Evolutionary conservation across 2,888 invertebrate genomes (phyloP), one percentile per base, ranked within the genome.

Genomic region (Selenia dentaria): DNA sequence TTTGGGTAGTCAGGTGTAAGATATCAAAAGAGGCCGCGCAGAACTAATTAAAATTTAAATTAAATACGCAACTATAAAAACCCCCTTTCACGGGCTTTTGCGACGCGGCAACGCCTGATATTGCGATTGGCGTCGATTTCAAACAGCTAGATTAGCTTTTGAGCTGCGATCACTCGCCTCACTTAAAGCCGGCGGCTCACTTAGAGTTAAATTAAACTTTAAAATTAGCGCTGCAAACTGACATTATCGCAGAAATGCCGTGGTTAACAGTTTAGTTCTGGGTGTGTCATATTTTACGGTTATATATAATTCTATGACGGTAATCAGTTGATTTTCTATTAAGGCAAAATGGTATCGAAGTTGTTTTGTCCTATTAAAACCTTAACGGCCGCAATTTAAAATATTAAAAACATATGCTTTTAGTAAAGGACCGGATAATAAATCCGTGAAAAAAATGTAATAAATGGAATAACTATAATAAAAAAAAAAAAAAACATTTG

Each of bases 11-110:
- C 44, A 58, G 49, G 52, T 60, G 53, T 59, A 42, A 56, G 52
- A 54, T 54, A 55, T 59, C 54, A 62, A 59, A 62, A 38, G 51
- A 36, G 20, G 42, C 38, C 44, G 37, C 54, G 37, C 54, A 51
- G 56, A 67, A 62, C 51, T 66, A 62, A 74, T 70, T 71, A 64
- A 52, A 64, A 67, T 71, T 66, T 49, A 61, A 70, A 68, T 67
- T 62, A 54, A 61, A 61, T 53, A 40, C 37, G 24, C 16, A 57
- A 62, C 57, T 46, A 31, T 31, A 31, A 31, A 42, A 46, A 37
- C 13, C 20, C 25, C 2, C 26, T 36, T 40, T 32, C 8, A 39
- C 6, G 20, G 13, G 28, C 11, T 14, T 29, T 38, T 28, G 20
- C 8, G 14, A 1, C n/a, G 6, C 6, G 27, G 9, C 5, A 16